These are phyloP conservation scores for Drosophila pseudoananassae DNA, from an alignment of 1,140 invertebrate species.

Conservation along the genomic window DNA sequence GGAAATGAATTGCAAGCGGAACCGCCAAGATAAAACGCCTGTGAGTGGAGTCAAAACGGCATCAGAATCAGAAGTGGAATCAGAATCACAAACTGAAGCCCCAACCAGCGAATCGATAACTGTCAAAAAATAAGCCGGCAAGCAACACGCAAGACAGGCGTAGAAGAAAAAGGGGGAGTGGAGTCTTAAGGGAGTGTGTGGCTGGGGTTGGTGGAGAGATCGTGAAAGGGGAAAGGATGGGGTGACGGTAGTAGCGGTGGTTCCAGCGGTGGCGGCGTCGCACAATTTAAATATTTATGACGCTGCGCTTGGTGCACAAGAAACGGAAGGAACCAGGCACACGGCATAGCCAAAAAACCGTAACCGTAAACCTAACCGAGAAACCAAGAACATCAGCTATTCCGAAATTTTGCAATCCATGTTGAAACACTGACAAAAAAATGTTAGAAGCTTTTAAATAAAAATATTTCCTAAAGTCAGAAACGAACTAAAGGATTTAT, in stretches of 20 bases:
- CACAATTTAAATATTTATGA: slow-evolving; percentile 81
- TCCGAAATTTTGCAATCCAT: slow-evolving; percentile 11
- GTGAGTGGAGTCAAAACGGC: slow-evolving; percentile 8
- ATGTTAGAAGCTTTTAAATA: no score
- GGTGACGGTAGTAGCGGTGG: slow-evolving; percentile 11
- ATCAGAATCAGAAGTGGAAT: slow-evolving; percentile 16
- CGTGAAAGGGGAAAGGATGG: neutral
- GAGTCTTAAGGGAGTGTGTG: neutral
- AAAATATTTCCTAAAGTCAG: neutral
- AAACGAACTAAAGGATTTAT: neutral
- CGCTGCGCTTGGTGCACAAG: slow-evolving; percentile 57
- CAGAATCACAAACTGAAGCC: slow-evolving; percentile 32
- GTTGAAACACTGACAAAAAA: neutral
- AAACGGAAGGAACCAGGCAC: slow-evolving; percentile 52
- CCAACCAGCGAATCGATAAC: slow-evolving; percentile 66
- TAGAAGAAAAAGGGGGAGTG: neutral
- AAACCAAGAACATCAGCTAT: slow-evolving; percentile 44
- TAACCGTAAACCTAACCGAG: slow-evolving; percentile 70
- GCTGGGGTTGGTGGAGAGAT: neutral
- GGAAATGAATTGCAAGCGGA: slow-evolving; percentile 66
- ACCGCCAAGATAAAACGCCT: slow-evolving; percentile 63
- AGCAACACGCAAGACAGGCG: slow-evolving; percentile 64
- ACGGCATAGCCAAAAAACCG: slow-evolving; percentile 78
- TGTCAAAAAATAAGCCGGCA: slow-evolving; percentile 79
- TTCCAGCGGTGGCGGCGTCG: slow-evolving; percentile 36